phyloP scores from a whole-genome alignment of 1,140 invertebrate genomes.

The Heliconius nattereri region DNA sequence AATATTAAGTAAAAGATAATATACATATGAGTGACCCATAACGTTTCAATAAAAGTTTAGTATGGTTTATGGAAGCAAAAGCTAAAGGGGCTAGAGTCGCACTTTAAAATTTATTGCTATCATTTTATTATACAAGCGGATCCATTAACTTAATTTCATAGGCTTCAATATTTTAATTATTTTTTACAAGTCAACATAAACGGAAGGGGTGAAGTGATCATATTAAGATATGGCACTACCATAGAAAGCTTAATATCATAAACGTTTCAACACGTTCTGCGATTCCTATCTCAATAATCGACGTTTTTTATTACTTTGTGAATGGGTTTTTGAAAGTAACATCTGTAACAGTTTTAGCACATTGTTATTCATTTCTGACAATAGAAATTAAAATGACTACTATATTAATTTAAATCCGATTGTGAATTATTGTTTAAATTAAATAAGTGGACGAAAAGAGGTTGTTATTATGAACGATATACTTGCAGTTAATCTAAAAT shows the following conservation, averaged over 20 bases:
- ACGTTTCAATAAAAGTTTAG: background rate
- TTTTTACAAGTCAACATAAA: constrained; percentile 41
- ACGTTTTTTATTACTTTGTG: constrained; percentile 64
- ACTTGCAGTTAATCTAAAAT: constrained; percentile 56
- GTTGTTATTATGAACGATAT: constrained; percentile 42
- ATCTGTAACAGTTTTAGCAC: constrained; percentile 56
- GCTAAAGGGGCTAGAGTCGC: background rate
- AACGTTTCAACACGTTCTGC: constrained; percentile 67
- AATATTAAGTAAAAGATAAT: background rate
- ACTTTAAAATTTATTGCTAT: constrained; percentile 7
- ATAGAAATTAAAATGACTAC: constrained; percentile 39
- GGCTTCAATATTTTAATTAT: constrained; percentile 29
- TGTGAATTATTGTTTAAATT: constrained; percentile 18
- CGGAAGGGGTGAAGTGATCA: constrained; percentile 58
- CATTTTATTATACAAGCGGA: constrained; percentile 25
- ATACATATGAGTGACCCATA: background rate
- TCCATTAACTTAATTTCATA: constrained; percentile 7
- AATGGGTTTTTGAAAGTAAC: constrained; percentile 74
- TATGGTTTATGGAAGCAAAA: constrained; percentile 14
- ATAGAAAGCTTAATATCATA: constrained; percentile 62
- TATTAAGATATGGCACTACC: constrained; percentile 68
- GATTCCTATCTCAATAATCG: constrained; percentile 65
- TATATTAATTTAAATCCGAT: constrained; percentile 22
- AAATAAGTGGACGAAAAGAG: constrained; percentile 4
- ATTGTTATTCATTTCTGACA: constrained; percentile 42